phyloP scores from a whole-genome alignment of 2,113 vertebrate species.

The Ophiodon elongatus region DNA sequence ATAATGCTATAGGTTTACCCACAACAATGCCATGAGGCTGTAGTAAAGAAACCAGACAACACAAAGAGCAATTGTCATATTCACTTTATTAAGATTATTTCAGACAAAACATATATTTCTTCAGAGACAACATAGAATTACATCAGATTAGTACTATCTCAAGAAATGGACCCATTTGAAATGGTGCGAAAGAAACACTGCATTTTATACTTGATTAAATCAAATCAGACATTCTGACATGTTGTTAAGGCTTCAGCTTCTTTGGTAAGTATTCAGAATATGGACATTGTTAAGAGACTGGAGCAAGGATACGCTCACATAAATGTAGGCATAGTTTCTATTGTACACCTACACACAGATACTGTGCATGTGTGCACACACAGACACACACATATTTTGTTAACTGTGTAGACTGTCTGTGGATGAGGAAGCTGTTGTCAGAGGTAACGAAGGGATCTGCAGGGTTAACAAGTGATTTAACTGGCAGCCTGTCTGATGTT shows the following conservation, averaged over 20 bases:
- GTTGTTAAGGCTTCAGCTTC: constrained; percentile 23
- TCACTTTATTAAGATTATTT: constrained; percentile 74
- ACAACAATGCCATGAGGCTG: not conserved
- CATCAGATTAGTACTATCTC: constrained; percentile 45
- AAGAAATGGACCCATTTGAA: constrained; percentile 50
- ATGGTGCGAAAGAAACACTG: constrained; percentile 38
- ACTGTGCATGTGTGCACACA: not conserved
- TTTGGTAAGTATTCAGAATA: constrained; percentile 23
- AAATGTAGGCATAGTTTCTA: constrained; percentile 16
- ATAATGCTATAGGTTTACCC: not conserved
- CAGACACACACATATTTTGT: constrained; percentile 38
- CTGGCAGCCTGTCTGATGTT: constrained; percentile 60
- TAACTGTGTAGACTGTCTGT: constrained; percentile 31
- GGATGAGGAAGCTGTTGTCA: constrained; percentile 52
- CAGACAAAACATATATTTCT: constrained; percentile 54
- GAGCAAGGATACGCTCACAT: constrained; percentile 1
- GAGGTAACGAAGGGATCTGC: constrained; percentile 49
- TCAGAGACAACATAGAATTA: constrained; percentile 49
- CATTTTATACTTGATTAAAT: constrained; percentile 48
- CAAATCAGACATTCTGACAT: constrained; percentile 48
- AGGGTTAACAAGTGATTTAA: constrained; percentile 65
- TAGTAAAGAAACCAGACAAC: constrained; percentile 1
- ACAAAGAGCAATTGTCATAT: constrained; percentile 31
- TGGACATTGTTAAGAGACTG: constrained; percentile 19
- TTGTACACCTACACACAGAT: constrained; percentile 29